Evolutionary conservation across 2,797 vertebrate species (phyloP).

Genomic region (Pyrocephalus nanus): DNA sequence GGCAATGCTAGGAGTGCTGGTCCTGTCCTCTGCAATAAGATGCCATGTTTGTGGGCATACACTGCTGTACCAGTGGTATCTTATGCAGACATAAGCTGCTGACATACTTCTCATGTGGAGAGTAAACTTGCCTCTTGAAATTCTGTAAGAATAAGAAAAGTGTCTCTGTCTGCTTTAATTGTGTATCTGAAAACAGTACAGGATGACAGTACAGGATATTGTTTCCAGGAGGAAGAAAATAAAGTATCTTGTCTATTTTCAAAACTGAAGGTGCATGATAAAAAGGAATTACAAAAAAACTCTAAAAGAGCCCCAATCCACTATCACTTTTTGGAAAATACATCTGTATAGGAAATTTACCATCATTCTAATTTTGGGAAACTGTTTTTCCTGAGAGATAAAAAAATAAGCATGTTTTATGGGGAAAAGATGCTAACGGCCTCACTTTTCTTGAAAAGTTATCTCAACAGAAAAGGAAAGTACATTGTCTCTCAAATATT

Average conservation of each 20-base stretch:
- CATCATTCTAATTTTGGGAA: not conserved
- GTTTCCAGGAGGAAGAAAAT: not conserved
- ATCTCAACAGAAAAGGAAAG: not conserved
- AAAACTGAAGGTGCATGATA: not conserved
- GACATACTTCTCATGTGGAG: not conserved
- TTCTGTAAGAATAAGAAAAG: not conserved
- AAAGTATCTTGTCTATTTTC: not conserved
- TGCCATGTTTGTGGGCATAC: too few relatives aligned
- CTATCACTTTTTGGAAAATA: not conserved
- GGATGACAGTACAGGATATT: not conserved
- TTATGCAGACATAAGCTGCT: not conserved
- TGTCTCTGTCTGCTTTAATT: not conserved
- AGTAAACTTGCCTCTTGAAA: not conserved
- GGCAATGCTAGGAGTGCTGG: not conserved
- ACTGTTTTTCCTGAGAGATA: not conserved
- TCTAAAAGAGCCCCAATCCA: not conserved
- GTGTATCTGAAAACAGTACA: not conserved
- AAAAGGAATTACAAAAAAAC: not conserved
- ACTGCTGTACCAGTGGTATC: not conserved
- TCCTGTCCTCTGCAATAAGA: too few relatives aligned
- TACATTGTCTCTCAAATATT: not conserved
- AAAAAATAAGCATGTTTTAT: not conserved
- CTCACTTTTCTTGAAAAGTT: not conserved
- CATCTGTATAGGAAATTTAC: not conserved
- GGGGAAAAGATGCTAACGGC: not conserved